These are phyloP conservation scores for Gallinago solitaria DNA, from an alignment of 2,797 vertebrate genomes.

Conservation along the genomic window DNA sequence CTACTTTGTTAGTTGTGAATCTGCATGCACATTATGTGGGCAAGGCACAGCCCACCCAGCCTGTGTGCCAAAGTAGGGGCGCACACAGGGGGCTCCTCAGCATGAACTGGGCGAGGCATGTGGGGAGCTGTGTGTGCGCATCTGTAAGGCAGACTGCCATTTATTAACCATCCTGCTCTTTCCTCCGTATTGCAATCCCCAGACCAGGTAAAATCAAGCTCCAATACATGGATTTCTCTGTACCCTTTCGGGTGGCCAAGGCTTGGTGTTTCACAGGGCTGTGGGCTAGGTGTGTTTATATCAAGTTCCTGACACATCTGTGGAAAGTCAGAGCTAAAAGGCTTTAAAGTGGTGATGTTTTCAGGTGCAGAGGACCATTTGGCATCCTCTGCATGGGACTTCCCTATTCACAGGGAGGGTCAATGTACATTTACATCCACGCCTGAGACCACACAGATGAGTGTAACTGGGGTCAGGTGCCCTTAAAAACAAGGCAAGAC, in stretches of 20 bases:
- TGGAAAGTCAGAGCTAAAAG: background rate
- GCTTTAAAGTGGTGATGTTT: background rate
- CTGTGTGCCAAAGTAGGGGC: background rate
- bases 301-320: background rate
- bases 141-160: background rate
- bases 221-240: rapidly evolving
- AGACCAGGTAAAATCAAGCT: background rate
- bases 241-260: background rate
- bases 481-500: background rate
- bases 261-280: background rate
- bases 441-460: background rate
- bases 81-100: background rate
- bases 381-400: background rate
- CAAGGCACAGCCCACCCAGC: background rate
- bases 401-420: background rate
- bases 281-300: background rate
- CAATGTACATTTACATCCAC: background rate
- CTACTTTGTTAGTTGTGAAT: background rate
- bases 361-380: background rate
- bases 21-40: background rate
- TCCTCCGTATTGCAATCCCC: background rate
- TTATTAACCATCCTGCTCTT: background rate
- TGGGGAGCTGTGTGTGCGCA: rapidly evolving
- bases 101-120: background rate
- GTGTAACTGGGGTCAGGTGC: background rate